Evolutionary conservation across 2,888 invertebrate species (phyloP).

Genomic region (Oasisia sp.): DNA sequence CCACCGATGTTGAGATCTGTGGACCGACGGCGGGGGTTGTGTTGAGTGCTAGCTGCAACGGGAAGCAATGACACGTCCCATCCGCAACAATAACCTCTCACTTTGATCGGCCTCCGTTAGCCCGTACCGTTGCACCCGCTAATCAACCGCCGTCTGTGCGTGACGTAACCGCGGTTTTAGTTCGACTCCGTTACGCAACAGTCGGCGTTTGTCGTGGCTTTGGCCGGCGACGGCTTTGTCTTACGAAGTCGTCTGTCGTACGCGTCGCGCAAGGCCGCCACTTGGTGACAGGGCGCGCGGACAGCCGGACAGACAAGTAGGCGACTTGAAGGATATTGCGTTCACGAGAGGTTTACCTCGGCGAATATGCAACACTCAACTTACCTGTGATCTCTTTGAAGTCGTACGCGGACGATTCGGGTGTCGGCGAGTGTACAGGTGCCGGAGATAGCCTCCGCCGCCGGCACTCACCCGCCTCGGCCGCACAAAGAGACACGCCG

Average conservation of each 20-base stretch:
- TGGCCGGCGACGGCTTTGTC: not conserved
- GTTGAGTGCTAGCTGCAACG: not conserved
- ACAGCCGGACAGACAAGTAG: not conserved
- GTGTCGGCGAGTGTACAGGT: not conserved
- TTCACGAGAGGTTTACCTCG: not conserved
- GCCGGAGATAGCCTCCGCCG: not conserved
- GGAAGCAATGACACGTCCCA: not conserved
- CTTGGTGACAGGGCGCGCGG: not conserved
- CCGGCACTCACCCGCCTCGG: not conserved
- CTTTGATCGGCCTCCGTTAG: not conserved
- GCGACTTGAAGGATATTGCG: slow-evolving; percentile 7
- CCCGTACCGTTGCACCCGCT: not conserved
- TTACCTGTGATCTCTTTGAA: slow-evolving; percentile 6
- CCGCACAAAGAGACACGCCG: not conserved
- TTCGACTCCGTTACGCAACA: not conserved
- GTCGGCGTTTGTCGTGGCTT: not conserved
- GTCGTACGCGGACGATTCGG: not conserved
- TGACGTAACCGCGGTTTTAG: not conserved
- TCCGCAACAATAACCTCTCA: not conserved
- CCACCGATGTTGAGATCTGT: too few relatives aligned
- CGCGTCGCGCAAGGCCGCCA: not conserved
- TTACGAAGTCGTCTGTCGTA: not conserved
- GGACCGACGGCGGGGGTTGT: too few relatives aligned
- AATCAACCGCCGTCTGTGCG: not conserved
- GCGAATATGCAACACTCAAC: not conserved